Base-by-base conservation (phyloP, 2,888 invertebrate genomes). In the Linnaemya vulpina region DNA sequence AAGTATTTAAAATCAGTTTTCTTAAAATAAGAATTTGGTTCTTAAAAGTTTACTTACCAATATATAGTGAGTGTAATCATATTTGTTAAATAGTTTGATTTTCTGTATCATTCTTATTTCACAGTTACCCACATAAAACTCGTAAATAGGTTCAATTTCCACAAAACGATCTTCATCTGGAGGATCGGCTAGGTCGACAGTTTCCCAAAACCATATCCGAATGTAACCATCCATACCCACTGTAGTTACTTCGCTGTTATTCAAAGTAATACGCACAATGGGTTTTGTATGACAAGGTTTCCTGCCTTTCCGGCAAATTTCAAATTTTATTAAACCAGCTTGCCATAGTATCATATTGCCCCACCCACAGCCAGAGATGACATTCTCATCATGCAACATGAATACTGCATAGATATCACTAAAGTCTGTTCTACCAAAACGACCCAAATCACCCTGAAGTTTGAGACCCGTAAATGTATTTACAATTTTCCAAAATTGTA, bases 401-500 rank as follows among this genome's bases (percentile, higher is more conserved):
- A 95, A 96, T 75, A 96, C 95, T 1, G 97, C 97, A 71, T 96
- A 94, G 15, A 98, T 96, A 90, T 98, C 97, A 53, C 97, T 97
- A 87, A 97, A 97, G 92, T 98, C 97, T 0, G 97, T 98, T 92
- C 97, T 97, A 1, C 98, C 98, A 91, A 98, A 98, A 89, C 97
- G 94, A 0, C 98, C 98, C n/a, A 97, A 91, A 89, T 96, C 95
- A 1, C 97, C 97, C 92, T 97, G 95, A 9, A 98, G 93, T 92
- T 98, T 98, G 0, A 98, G 92, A 0, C 98, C 98, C 0, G 98
- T 98, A 90, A 98, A 98, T 0, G 98, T 98, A 86, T 94, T 91
- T 0, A 96, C 96, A 96, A 98, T 98, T 93, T 97, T 98, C 98
- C 98, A 98, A 92, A 97, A 97, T 91, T 97, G 97, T 38, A 96